A percentile compares a stretch with the other conserved stretches of the same genome.
Conservation (phyloP, 30 jellyfish, hydroid and myxozoan species). For the Catostylus mosaicus region DNA sequence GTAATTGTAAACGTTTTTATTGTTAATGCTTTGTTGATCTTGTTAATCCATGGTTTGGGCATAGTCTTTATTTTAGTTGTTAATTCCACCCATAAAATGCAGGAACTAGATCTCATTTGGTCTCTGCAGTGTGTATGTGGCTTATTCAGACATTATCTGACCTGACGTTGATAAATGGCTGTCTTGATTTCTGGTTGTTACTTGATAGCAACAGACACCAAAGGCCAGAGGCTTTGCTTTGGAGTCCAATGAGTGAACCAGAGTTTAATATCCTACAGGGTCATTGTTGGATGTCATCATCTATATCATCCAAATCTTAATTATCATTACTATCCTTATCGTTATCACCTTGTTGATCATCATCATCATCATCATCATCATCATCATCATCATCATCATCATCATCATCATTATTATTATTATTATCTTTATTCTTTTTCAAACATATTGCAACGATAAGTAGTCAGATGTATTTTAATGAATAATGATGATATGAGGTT, state of each 20-base stretch:
- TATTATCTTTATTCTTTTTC: neutral
- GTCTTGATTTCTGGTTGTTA: neutral
- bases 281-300: too few species aligned
- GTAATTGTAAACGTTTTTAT: slow-evolving; percentile 7
- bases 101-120: neutral
- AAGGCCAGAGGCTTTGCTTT: too few species aligned
- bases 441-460: neutral
- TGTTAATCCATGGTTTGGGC: neutral
- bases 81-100: neutral
- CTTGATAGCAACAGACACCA: neutral
- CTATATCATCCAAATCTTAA: too few species aligned
- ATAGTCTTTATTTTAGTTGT: neutral
- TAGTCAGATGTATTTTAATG: too few species aligned
- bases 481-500: too few species aligned
- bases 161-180: neutral
- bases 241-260: too few species aligned
- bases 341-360: neutral
- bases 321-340: neutral
- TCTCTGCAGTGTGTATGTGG: neutral
- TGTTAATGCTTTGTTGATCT: neutral
- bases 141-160: neutral
- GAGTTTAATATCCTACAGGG: too few species aligned
- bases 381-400: neutral
- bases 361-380: neutral
- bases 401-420: neutral